phyloP scores from a whole-genome alignment of 2,888 invertebrate species.

The Pristionchus arcanus region DNA sequence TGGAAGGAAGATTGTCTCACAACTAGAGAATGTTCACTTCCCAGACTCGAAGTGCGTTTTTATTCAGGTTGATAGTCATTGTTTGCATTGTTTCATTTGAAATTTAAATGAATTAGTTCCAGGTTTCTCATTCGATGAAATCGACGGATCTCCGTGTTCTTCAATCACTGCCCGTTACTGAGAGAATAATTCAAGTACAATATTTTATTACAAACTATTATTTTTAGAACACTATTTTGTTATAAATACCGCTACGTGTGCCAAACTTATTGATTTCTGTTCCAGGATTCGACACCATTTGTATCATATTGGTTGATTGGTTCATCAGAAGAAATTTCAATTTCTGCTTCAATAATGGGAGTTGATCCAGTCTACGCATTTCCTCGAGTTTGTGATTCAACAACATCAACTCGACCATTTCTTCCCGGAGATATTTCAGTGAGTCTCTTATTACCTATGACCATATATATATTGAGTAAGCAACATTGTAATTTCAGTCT shows the following conservation, averaged over 20 bases:
- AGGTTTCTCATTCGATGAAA: not conserved
- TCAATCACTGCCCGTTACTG: not conserved
- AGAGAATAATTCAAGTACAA: not conserved
- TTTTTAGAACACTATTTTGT: not conserved
- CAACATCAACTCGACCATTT: not conserved
- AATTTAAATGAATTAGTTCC: not conserved
- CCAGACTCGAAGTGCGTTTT: slow-evolving; percentile 1
- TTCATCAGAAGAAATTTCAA: not conserved
- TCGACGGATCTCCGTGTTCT: not conserved
- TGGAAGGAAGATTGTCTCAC: slow-evolving; percentile 28
- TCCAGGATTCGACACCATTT: not conserved
- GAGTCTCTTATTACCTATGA: not conserved
- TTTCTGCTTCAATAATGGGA: slow-evolving; percentile 32
- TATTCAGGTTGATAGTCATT: no score
- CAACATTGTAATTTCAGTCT: not conserved
- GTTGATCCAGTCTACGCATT: slow-evolving; percentile 29
- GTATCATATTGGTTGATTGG: not conserved
- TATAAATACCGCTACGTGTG: not conserved
- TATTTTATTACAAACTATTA: no score
- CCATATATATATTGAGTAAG: not conserved
- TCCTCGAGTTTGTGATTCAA: slow-evolving; percentile 26
- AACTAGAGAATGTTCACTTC: not conserved
- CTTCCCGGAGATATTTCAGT: slow-evolving; percentile 14
- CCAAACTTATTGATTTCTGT: not conserved
- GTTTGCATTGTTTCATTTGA: not conserved